Evolutionary conservation across 2,888 invertebrate species (phyloP), one percentile per base, ranked within the genome.

Genomic region (Lathronympha strigana): DNA sequence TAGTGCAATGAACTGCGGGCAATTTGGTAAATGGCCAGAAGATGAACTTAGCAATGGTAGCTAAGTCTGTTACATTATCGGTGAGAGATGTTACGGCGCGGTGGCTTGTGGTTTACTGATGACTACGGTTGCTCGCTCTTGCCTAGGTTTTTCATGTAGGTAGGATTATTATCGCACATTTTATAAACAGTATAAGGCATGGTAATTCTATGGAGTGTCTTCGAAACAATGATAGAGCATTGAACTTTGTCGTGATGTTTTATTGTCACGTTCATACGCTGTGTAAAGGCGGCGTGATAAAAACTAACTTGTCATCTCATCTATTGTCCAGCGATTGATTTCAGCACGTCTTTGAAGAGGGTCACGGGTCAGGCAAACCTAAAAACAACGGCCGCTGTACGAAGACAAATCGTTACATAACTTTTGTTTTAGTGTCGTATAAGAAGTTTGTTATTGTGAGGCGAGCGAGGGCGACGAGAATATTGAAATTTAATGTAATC

Each of bases 1-100:
- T 78, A 80, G 91, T 83, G 81, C 91, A 81, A 81, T 90, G 91
- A 92, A 89, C 91, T 83, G 82, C 51, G 71, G 73, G 82, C 86
- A 87, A 90, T 88, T 86, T 88, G 71, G 80, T 84, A 84, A 87
- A 84, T 81, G 83, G 80, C 76, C 73, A 74, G 80, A 81, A 81
- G 80, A 85, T 82, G 80, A 81, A 80, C 77, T 78, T 79, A 76
- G 78, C 80, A 82, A 82, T 84, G 79, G 79, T 75, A 74, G 78
- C 79, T 79, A 84, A 87, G 84, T 83, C 80, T 75, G 81, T 80
- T 73, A 79, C 77, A 81, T 81, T 80, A 82, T 80, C 76, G 79
- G 81, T 83, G 81, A 79, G 80, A 80, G 83, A 76, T 76, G 77
- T 72, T 74, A 73, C 72, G 73, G 73, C 73, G 71, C 71, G 74